Conservation (phyloP, 2,888 invertebrate species). For the Tetrapedia diversipes region DNA sequence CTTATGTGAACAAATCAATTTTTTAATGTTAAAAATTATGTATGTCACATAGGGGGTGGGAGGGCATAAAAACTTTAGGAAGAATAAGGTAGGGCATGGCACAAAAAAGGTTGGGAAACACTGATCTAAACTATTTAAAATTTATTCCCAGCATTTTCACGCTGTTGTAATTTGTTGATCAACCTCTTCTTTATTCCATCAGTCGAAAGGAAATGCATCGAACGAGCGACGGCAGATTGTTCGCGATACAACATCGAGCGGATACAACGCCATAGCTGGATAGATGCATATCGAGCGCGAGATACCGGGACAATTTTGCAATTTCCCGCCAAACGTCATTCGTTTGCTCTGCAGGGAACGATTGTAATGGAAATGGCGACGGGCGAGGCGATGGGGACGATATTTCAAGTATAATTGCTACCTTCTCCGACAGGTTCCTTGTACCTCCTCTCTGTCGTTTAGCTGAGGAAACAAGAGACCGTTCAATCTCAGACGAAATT, state of each 20-base stretch:
- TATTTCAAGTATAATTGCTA: slow-evolving; percentile 29
- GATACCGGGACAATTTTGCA: slow-evolving; percentile 51
- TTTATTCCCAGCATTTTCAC: no score
- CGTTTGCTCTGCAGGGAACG: slow-evolving; percentile 48
- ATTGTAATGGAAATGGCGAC: slow-evolving; percentile 50
- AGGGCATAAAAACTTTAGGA: no score
- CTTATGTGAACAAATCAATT: no score
- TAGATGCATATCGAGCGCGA: slow-evolving; percentile 41
- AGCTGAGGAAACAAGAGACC: slow-evolving; percentile 1
- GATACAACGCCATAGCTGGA: slow-evolving; percentile 22
- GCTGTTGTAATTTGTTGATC: neutral
- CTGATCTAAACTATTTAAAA: no score
- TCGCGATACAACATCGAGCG: slow-evolving; percentile 39
- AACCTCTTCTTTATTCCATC: neutral
- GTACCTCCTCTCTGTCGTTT: no score
- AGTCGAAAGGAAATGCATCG: neutral
- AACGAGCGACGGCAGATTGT: slow-evolving; percentile 31
- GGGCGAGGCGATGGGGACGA: slow-evolving; percentile 22
- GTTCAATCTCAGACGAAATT: neutral
- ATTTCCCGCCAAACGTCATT: slow-evolving; percentile 47
- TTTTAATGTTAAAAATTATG: no score
- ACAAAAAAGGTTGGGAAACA: no score
- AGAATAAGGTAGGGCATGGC: no score
- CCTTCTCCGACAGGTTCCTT: slow-evolving; percentile 7
- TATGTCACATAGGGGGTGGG: no score